Evolutionary conservation across 2,797 vertebrate species (phyloP), one percentile per base, ranked within the genome.

Genomic region (Sus cebifrons): DNA sequence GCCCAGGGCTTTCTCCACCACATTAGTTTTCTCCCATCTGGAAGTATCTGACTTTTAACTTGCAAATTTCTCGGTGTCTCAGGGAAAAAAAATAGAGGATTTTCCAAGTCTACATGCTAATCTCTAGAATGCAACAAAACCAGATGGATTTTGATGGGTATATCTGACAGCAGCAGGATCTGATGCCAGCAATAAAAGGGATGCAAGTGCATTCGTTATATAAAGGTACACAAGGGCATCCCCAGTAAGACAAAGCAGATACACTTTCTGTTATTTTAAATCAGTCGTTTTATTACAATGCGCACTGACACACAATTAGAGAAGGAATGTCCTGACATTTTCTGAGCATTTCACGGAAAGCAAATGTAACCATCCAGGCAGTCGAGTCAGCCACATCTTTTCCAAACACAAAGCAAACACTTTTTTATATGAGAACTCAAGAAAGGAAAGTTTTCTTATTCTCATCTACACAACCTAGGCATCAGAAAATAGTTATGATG

Each of bases 281-380:
- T 97, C 97, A 98, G 67, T 97, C 96, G 98, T 97, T 98, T 98
- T 98, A 98, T 98, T 99, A 98, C 98, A 98, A 98, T 98, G 98
- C 73, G 96, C 97, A 97, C 52, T 62, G 96, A 98, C 98, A 98
- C 97, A 98, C 62, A 67, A 96, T 97, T 97, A 97, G 96, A 96
- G 97, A 98, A 98, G 98, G 98, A 98, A 99, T 98, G 98, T 98
- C 98, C 97, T 98, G 98, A 98, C 94, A 97, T 98, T 97, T 98
- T 98, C 95, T 94, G 97, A 97, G 98, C 98, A 98, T 97, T 98
- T 97, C 98, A 98, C 70, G 82, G 98, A 98, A 98, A 97, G 94
- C 95, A 98, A 98, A 97, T 95, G 84, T 95, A 82, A 95, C 86
- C 83, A 90, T 91, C 94, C 79, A 97, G 92, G 97, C 98, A 97